Percentiles rank a stretch among this genome's conserved stretches.
Evolutionary conservation across 2,113 vertebrate genomes (phyloP).

Genomic region (Sceloporus undulatus): DNA sequence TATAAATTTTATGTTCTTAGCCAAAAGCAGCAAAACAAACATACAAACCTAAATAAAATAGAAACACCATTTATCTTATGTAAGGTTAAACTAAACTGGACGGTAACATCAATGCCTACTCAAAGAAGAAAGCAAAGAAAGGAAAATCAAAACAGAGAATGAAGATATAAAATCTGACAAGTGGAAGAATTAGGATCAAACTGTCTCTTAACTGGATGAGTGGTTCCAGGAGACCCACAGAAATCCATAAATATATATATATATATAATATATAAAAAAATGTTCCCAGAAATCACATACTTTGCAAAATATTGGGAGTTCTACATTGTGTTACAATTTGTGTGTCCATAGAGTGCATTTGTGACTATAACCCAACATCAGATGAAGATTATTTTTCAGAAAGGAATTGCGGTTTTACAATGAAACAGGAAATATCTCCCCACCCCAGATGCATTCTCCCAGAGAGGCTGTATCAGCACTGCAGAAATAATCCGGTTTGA

Average conservation of each 20-base stretch:
- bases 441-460: too few species aligned
- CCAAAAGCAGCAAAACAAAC: too few species aligned
- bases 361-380: background rate
- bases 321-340: background rate
- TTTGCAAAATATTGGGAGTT: background rate
- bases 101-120: background rate
- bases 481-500: too few species aligned
- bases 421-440: too few species aligned
- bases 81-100: too few species aligned
- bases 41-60: background rate
- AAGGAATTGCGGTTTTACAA: too few species aligned
- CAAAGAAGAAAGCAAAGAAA: background rate
- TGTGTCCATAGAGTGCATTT: background rate
- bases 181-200: slow-evolving; percentile 22
- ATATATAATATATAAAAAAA: background rate
- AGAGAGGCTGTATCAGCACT: too few species aligned
- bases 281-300: background rate
- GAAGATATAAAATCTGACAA: slow-evolving; percentile 16
- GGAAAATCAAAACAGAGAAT: slow-evolving; percentile 8
- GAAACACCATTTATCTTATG: background rate
- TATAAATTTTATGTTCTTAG: background rate
- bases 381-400: background rate
- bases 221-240: slow-evolving; percentile 8
- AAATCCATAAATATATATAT: background rate
- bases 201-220: slow-evolving; percentile 16